Evolutionary conservation across 2,888 invertebrate species (phyloP).

Genomic region (Mantis religiosa): DNA sequence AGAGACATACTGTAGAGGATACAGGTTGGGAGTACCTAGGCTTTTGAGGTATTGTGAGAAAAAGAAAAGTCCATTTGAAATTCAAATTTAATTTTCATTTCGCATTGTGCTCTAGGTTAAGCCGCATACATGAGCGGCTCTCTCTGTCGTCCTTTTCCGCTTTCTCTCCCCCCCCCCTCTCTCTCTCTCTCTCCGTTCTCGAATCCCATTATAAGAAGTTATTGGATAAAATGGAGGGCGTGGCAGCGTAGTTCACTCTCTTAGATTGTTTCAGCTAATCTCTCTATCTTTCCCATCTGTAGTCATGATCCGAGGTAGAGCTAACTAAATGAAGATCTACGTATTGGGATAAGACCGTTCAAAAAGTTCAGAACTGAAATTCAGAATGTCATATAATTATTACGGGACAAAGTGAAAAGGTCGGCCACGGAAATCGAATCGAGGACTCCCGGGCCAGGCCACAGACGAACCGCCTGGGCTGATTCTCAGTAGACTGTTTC

Average conservation of each 20-base stretch:
- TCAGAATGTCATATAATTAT: no score
- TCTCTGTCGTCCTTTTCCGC: no score
- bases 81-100: constrained; percentile 10
- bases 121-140: neutral
- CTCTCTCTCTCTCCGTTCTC: neutral
- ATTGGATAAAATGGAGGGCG: neutral
- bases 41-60: neutral
- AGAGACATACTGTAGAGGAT: neutral
- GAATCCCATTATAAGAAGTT: neutral
- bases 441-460: no score
- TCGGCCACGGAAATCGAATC: no score
- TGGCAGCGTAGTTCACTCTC: neutral
- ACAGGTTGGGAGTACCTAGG: neutral
- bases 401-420: no score
- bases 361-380: no score
- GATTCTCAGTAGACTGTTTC: no score
- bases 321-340: no score
- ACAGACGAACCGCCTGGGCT: no score
- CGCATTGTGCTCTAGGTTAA: neutral
- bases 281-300: neutral
- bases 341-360: no score
- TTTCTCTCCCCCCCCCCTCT: no score
- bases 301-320: neutral
- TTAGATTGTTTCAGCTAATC: neutral
- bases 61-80: neutral